Evolutionary conservation across 64 coral and sea anemone genomes (phyloP), one percentile per base, ranked within the genome.

Genomic region (Stichodactyla mertensii): DNA sequence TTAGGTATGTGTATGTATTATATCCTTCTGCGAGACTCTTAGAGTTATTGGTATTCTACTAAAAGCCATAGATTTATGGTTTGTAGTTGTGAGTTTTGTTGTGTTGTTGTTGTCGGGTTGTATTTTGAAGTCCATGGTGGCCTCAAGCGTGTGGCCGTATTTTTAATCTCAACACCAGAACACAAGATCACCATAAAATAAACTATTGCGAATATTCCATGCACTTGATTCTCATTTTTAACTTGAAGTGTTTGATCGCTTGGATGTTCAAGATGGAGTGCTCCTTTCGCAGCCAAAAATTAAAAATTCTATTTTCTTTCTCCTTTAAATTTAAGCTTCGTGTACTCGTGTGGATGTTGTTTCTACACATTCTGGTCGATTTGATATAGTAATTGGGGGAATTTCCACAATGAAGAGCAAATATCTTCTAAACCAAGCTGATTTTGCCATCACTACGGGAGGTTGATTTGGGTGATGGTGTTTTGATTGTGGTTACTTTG

Each of bases 1-100:
- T 97, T 84, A 97, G 88, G 94, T 97, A 77, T 4, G 84, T 36
- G 7, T 54, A 52, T 74, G 11, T 13, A 27, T 74, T 74, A 59
- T 61, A 2, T 31, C 4, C 26, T 28, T 27, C 14, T 60, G 45
- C 11, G 27, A 31, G n/a, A 9, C 28, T 64, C 18, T 26, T 64
- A 11, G 54, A 67, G 16, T 64, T 10, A 57, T 85, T 85, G 15
- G 16, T 85, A 19, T 67, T 86, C 24, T 51, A 23, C 5, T 19
- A 18, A 52, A 71, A 20, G 10, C 19, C 26, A 20, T 69, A 2
- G 28, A 70, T 10, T 71, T 61, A n/a, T 16, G 28, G 20, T 64
- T 14, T 86, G n/a, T 9, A 19, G 6, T 57, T 56, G 45, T 84
- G n/a, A 27, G 12, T 58, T 28, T 28, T 84, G 28, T 31, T 83